Percentiles rank a stretch among this genome's conserved stretches.
Conservation (phyloP, 2,888 invertebrate species). For the Agonopterix alstromeriana region DNA sequence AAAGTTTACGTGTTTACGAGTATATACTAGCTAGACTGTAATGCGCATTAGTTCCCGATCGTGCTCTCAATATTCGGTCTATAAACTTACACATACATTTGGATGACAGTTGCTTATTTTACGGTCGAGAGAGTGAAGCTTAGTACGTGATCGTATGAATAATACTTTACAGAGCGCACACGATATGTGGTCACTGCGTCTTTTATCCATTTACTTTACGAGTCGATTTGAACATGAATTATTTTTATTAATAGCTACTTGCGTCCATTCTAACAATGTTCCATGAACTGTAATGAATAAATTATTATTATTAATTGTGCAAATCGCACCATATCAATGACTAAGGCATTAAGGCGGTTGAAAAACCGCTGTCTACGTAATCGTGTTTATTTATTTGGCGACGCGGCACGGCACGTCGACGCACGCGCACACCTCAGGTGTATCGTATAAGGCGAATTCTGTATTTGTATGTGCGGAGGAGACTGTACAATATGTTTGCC, state of each 20-base stretch:
- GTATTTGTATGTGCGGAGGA: conserved; percentile 4
- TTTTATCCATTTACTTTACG: conserved; percentile 6
- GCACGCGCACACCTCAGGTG: conserved; percentile 28
- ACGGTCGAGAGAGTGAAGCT: neutral
- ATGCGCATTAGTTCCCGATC: no score
- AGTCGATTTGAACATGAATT: conserved; percentile 14
- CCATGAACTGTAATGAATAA: conserved; percentile 44
- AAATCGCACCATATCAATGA: conserved; percentile 40
- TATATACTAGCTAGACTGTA: no score
- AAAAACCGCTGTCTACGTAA: conserved; percentile 66
- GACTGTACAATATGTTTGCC: conserved; percentile 40
- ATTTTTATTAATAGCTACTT: conserved; percentile 18
- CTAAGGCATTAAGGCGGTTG: conserved; percentile 55
- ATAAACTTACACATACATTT: no score
- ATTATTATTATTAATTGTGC: conserved; percentile 40
- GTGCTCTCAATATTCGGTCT: no score
- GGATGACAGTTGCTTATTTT: neutral
- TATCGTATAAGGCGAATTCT: conserved; percentile 52
- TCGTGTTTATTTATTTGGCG: conserved; percentile 56
- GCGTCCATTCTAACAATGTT: conserved; percentile 24
- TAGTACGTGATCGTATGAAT: neutral
- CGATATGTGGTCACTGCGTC: conserved; percentile 1
- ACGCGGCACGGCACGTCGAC: conserved; percentile 15
- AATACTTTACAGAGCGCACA: neutral
- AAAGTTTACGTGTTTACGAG: no score